Conservation (phyloP, 2,888 invertebrate genomes). For the Congeria kusceri region DNA sequence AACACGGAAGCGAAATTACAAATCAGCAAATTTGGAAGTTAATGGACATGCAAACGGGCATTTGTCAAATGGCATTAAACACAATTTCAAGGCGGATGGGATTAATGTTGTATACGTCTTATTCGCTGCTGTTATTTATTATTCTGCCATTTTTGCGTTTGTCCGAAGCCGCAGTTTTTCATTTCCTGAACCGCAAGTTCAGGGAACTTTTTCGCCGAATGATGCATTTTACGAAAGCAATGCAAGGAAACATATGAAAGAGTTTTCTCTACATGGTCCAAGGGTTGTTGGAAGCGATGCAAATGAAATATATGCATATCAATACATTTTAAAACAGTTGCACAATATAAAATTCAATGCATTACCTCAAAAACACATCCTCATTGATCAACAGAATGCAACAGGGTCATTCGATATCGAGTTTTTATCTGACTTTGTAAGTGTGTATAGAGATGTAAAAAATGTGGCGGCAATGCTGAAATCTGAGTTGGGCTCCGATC, state of each 20-base stretch:
- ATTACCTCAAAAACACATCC: conserved; percentile 77
- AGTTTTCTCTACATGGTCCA: conserved; percentile 89
- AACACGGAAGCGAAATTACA: conserved; percentile 31
- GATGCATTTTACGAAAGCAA: conserved; percentile 67
- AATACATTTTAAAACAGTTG: conserved; percentile 83
- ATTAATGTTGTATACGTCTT: conserved; percentile 26
- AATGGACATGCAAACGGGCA: conserved; percentile 2
- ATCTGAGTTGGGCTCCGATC: conserved; percentile 85
- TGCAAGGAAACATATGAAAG: conserved; percentile 88
- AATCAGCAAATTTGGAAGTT: conserved; percentile 7
- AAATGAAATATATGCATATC: conserved; percentile 89
- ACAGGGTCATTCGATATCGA: conserved; percentile 91
- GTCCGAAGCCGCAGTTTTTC: conserved; percentile 61
- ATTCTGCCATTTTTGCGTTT: conserved; percentile 59
- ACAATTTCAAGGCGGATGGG: too few relatives aligned
- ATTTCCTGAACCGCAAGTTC: conserved; percentile 75
- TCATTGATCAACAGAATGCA: conserved; percentile 89
- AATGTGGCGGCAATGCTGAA: conserved; percentile 92
- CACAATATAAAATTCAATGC: conserved; percentile 80
- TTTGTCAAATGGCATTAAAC: not conserved
- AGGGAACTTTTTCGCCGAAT: conserved; percentile 24
- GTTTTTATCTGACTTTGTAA: conserved; percentile 92
- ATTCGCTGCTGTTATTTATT: conserved; percentile 42
- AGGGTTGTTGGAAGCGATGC: conserved; percentile 92
- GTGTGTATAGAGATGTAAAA: conserved; percentile 90